These are phyloP conservation scores for Elmis aenea DNA, from an alignment of 2,888 invertebrate genomes.

Conservation along the genomic window DNA sequence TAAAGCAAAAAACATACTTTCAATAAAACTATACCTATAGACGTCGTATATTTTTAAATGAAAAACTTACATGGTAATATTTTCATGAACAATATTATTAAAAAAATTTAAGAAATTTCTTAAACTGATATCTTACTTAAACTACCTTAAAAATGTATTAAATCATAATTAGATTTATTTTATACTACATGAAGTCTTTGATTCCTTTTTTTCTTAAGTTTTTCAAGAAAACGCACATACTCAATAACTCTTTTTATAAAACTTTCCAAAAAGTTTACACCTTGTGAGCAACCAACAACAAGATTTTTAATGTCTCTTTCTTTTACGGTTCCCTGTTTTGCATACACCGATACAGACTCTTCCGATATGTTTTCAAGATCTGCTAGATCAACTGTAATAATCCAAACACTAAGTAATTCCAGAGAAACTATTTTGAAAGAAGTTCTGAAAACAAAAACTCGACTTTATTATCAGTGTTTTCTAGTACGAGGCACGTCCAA, in stretches of 20 bases:
- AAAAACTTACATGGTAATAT: no score
- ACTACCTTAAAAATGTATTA: not conserved
- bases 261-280: slow-evolving; percentile 12
- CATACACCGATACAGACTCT: slow-evolving; percentile 8
- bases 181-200: no score
- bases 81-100: no score
- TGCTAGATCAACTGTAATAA: slow-evolving; percentile 14
- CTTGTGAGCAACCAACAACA: slow-evolving; percentile 11
- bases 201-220: slow-evolving; percentile 4
- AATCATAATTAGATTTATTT: not conserved
- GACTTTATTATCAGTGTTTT: no score
- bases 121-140: no score
- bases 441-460: slow-evolving; percentile 8
- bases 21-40: no score
- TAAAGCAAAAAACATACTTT: no score
- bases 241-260: slow-evolving; percentile 12
- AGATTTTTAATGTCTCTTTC: slow-evolving; percentile 12
- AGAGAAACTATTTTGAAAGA: slow-evolving; percentile 9
- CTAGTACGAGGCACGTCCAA: no score
- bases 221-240: slow-evolving; percentile 8
- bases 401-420: slow-evolving; percentile 6
- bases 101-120: no score
- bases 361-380: slow-evolving; percentile 15
- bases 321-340: slow-evolving; percentile 9
- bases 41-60: no score